Evolutionary conservation across 2,113 vertebrate genomes (phyloP).

Genomic region (Lates calcarifer): DNA sequence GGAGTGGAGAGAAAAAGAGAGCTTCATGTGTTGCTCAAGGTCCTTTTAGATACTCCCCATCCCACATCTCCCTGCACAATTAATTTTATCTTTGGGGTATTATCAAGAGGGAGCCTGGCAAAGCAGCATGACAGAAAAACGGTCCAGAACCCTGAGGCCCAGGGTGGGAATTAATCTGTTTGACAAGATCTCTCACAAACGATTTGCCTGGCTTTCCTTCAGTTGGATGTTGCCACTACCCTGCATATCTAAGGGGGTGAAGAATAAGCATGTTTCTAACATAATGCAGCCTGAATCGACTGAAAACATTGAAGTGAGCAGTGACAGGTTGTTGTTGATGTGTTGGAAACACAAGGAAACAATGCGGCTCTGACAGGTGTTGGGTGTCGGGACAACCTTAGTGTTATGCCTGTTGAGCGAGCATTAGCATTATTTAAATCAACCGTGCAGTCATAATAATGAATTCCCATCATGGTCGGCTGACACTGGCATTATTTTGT

Average conservation of each 20-base stretch:
- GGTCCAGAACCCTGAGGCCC: slow-evolving; percentile 77
- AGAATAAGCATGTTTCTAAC: slow-evolving; percentile 61
- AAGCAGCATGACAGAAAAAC: slow-evolving; percentile 84
- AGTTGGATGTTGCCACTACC: slow-evolving; percentile 75
- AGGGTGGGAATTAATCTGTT: slow-evolving; percentile 84
- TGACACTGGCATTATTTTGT: slow-evolving; percentile 30
- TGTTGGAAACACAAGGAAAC: slow-evolving; percentile 10
- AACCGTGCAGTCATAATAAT: slow-evolving; percentile 14
- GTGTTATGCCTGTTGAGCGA: slow-evolving; percentile 5
- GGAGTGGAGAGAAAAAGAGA: slow-evolving; percentile 55
- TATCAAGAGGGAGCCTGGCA: slow-evolving; percentile 82
- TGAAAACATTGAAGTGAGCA: slow-evolving; percentile 46
- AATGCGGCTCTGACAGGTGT: slow-evolving; percentile 27
- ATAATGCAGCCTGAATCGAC: slow-evolving; percentile 44
- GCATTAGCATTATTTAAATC: slow-evolving; percentile 38
- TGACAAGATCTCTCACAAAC: slow-evolving; percentile 85
- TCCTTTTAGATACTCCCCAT: slow-evolving; percentile 82
- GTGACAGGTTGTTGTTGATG: slow-evolving; percentile 30
- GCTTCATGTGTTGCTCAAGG: slow-evolving; percentile 80
- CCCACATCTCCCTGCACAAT: slow-evolving; percentile 84
- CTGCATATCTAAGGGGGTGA: slow-evolving; percentile 63
- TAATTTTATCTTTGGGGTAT: slow-evolving; percentile 86
- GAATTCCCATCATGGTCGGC: slow-evolving; percentile 20
- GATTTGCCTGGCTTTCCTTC: slow-evolving; percentile 81
- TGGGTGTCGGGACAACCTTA: background rate